These are phyloP conservation scores for Ceratina australensis DNA, from an alignment of 1,140 invertebrate genomes.

Conservation along the genomic window DNA sequence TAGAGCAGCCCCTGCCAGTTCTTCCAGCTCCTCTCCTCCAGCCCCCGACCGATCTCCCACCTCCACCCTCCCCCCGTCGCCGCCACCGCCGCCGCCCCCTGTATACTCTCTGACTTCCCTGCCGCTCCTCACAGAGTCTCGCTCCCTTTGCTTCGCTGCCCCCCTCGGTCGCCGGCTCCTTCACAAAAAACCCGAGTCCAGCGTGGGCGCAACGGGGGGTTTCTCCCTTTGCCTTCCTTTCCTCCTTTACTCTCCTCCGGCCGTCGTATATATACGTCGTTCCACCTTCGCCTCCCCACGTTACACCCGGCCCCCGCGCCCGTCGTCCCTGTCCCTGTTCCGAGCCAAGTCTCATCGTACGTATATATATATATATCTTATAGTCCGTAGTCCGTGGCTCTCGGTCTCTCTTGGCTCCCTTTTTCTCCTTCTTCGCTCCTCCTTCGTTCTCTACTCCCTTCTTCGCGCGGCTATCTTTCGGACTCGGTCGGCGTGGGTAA, in stretches of 20 bases:
- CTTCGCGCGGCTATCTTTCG: constrained; percentile 17
- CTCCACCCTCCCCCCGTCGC: not conserved
- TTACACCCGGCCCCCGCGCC: not conserved
- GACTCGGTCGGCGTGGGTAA: constrained; percentile 12
- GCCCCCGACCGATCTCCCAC: constrained; percentile 4
- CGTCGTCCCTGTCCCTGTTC: constrained; percentile 52
- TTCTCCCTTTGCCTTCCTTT: constrained; percentile 69
- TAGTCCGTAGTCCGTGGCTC: constrained; percentile 63
- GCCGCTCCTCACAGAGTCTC: constrained; percentile 27
- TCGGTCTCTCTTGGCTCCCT: constrained; percentile 49
- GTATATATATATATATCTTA: too few species aligned
- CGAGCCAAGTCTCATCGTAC: constrained; percentile 61
- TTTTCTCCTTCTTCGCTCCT: constrained; percentile 18
- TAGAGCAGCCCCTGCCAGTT: constrained; percentile 60
- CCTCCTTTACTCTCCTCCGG: constrained; percentile 71
- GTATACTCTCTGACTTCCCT: constrained; percentile 8
- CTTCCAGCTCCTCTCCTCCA: constrained; percentile 33
- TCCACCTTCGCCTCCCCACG: constrained; percentile 43
- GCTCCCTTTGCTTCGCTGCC: constrained; percentile 25
- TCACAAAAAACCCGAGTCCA: constrained; percentile 75
- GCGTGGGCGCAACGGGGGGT: constrained; percentile 74
- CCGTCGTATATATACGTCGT: constrained; percentile 57
- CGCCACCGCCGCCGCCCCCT: constrained; percentile 22
- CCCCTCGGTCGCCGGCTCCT: constrained; percentile 40
- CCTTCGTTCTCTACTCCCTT: constrained; percentile 10